Evolutionary conservation across 2,888 invertebrate genomes (phyloP), one percentile per base, ranked within the genome.

Genomic region (Dione juno): DNA sequence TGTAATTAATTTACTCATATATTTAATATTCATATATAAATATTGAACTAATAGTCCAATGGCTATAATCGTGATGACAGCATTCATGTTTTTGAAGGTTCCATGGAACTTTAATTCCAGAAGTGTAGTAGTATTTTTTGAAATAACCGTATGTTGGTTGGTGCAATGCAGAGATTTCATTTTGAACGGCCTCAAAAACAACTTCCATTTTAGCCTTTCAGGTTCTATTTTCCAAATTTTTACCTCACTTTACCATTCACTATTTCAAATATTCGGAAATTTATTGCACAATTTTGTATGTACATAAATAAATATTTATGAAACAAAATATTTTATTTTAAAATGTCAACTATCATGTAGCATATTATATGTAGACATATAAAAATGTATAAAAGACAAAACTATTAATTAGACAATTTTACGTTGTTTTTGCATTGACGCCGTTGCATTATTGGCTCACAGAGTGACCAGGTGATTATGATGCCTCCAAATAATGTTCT

Each of bases 11-110:
- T 28, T 28, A 28, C 5, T 28, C 2, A 28, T 28, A 28, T 28
- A 3, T 28, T 28, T 28, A 28, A 28, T 28, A 28, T 28, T 28
- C 28, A 28, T 28, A 28, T 5, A 28, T 5, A 28, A 28, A 28
- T 28, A 28, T 28, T 28, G 28, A 28, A 28, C 28, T 28, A 40
- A 10, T 11, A 16, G 37, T 16, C 13, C 35, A 21, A 48, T 61
- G 41, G n/a, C n/a, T n/a, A n/a, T n/a, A n/a, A n/a, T n/a, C 10
- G 45, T n/a, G 28, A 28, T 28, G n/a, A 61, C 63, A 50, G 16
- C 10, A 19, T 82, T 82, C 83, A 85, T 81, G 11, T 35, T 45
- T 84, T 86, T 83, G 84, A 83, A 81, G 84, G 85, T 83, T 78
- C 79, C 76, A 77, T 84, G 79, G 84, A 82, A 81, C 82, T 78